Percentiles rank a stretch among this genome's conserved stretches.
Evolutionary conservation across 1,140 invertebrate species (phyloP).

Genomic region (Platyscapa corneri): DNA sequence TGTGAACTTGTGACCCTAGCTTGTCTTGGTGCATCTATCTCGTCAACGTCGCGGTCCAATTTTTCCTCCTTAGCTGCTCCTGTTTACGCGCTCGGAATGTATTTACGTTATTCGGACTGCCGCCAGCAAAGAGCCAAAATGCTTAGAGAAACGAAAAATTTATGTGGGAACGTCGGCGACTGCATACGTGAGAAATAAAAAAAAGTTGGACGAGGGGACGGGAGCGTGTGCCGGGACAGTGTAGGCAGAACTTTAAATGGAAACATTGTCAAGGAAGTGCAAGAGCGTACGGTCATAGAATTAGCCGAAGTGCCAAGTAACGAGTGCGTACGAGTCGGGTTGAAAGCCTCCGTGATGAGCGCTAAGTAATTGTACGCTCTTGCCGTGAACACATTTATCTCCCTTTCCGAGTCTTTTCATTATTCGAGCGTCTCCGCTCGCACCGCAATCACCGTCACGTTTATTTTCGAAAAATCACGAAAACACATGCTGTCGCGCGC

Average conservation of each 20-base stretch:
- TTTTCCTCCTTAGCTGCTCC: not conserved
- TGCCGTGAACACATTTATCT: not conserved
- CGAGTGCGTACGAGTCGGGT: not conserved
- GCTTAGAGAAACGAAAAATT: not conserved
- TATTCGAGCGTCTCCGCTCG: not conserved
- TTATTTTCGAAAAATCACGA: not conserved
- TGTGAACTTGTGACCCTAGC: not conserved
- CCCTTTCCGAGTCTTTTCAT: not conserved
- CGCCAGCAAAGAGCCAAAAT: not conserved
- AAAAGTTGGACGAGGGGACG: not conserved
- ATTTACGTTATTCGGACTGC: conserved; percentile 3
- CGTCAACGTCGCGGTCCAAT: not conserved
- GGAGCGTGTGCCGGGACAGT: not conserved
- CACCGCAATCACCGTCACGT: not conserved
- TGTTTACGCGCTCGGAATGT: not conserved
- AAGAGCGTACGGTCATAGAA: not conserved
- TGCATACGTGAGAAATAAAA: not conserved
- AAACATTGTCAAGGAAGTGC: conserved; percentile 13
- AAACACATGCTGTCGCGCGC: not conserved
- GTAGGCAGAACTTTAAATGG: not conserved
- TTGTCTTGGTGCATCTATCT: not conserved
- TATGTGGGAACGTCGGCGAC: not conserved
- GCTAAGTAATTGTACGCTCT: not conserved
- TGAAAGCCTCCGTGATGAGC: not conserved
- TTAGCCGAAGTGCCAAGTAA: not conserved